Conservation (phyloP, 2,113 vertebrate genomes). For the Notechis scutatus region DNA sequence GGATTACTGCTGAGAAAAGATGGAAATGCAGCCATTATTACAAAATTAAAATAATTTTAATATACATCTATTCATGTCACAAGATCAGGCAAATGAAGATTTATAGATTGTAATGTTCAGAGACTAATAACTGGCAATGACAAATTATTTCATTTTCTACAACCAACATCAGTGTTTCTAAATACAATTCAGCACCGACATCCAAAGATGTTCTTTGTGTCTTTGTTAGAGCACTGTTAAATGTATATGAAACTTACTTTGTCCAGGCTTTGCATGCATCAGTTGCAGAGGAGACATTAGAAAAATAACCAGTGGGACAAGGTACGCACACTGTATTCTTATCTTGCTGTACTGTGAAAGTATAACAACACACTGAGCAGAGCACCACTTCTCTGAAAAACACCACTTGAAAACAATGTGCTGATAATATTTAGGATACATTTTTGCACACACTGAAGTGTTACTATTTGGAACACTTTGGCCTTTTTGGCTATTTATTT, state of each 20-base stretch:
- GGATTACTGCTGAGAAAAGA: background rate
- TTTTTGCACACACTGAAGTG: background rate
- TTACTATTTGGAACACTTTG: background rate
- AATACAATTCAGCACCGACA: background rate
- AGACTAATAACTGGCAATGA: background rate
- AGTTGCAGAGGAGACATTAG: slow-evolving; percentile 64
- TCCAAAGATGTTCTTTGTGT: background rate
- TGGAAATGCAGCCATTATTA: background rate
- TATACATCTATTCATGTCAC: background rate
- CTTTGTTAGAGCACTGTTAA: background rate
- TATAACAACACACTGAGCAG: slow-evolving; percentile 4
- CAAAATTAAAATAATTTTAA: background rate
- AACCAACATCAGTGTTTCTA: background rate
- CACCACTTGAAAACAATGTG: background rate
- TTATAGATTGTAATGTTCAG: background rate
- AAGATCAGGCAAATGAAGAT: background rate
- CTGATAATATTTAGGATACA: background rate
- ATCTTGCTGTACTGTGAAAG: slow-evolving; percentile 70
- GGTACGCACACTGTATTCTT: slow-evolving; percentile 66
- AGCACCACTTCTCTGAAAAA: background rate
- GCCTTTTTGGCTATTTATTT: background rate
- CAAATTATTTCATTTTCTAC: background rate
- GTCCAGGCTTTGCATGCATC: slow-evolving; percentile 86
- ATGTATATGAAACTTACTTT: slow-evolving; percentile 75
- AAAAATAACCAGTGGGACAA: slow-evolving; percentile 82